Base-by-base conservation (phyloP, 2,113 vertebrate species). In the Octodon degus region DNA sequence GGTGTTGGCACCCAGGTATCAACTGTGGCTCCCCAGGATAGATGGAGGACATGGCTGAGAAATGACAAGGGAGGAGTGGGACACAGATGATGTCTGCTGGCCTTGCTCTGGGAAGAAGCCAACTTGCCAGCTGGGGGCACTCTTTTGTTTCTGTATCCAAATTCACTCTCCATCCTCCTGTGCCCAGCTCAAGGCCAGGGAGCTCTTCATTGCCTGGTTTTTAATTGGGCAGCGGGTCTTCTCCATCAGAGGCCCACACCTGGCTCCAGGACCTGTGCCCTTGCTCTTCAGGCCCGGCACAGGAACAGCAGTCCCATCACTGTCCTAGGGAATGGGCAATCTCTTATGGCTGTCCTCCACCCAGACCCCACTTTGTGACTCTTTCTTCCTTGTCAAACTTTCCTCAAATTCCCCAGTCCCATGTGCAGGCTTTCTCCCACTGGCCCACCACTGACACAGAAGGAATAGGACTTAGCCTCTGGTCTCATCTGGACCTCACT, bases 51-150 rank as follows among this genome's bases (percentile, higher is more conserved):
- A 34, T 2, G 30, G 47, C 16, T 74, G 34, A 91, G n/a, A 80
- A 65, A 30, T 1, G 9, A 13, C 25, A 89, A 65, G 11, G 1
- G 2, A 24, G 55, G 24, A 27, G 47, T 1, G n/a, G 53, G 50
- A 19, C 4, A 22, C 0, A 67, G 40, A 27, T 30, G 5, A 22
- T 0, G 37, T 5, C 5, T 32, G 6, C 19, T 0, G 65, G 3
- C 20, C 53, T 87, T 67, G 13, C 62, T 58, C 67, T 34, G 40
- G 12, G 55, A 91, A 79, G 83, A 82, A 27, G 50, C n/a, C 30
- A 27, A 47, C 30, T 2, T 34, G 81, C 70, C 40, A 22, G 19
- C 7, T 47, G 4, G 7, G 47, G 19, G 50, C 37, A 72, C 62
- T n/a, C 70, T 79, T 58, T 83, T 32, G 12, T 17, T 65, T 77